Evolutionary conservation across 2,797 vertebrate genomes (phyloP).

Genomic region (Rhabdomys pumilio): DNA sequence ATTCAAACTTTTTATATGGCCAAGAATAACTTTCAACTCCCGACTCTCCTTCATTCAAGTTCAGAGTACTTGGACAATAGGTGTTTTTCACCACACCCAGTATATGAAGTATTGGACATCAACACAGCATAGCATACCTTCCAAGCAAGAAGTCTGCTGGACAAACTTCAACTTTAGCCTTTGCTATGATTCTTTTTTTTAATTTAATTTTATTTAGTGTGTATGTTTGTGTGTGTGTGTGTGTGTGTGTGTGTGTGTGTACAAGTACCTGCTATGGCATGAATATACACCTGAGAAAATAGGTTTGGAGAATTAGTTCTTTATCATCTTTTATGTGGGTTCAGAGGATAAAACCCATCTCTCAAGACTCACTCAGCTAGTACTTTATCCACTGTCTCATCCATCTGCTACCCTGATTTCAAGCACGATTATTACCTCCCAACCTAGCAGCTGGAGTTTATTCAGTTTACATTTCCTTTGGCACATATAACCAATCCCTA

Average conservation of each 20-base stretch:
- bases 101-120: background rate
- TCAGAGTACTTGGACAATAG: background rate
- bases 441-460: background rate
- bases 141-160: background rate
- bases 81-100: background rate
- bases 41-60: fast-evolving
- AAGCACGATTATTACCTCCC: background rate
- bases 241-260: too few species aligned
- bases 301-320: background rate
- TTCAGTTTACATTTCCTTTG: slow-evolving; percentile 40
- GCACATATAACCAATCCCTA: background rate
- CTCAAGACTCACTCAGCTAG: too few species aligned
- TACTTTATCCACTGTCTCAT: too few species aligned
- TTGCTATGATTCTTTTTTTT: background rate
- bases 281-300: too few species aligned
- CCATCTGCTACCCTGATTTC: background rate
- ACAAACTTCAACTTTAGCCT: background rate
- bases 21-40: background rate
- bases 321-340: too few species aligned
- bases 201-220: background rate
- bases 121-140: too few species aligned
- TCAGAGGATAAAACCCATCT: too few species aligned
- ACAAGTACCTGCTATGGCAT: background rate
- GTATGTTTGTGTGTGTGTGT: background rate
- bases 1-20: background rate